These are phyloP conservation scores for Rhinoraja longicauda DNA, from an alignment of 2,797 vertebrate species.

Conservation along the genomic window DNA sequence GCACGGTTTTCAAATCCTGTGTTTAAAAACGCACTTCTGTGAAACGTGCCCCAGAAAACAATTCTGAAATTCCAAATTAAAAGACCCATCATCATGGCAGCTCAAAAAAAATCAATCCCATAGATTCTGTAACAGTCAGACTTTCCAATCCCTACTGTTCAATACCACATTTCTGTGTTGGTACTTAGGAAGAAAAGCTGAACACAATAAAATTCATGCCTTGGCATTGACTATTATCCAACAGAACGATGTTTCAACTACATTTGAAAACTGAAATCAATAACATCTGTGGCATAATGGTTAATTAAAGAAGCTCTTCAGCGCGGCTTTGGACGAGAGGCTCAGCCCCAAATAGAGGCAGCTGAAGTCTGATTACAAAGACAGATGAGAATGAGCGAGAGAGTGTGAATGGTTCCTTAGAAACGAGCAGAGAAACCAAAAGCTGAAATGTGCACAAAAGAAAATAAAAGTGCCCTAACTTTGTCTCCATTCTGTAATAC, in stretches of 20 bases:
- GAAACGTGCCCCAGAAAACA: slow-evolving; percentile 18
- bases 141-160: slow-evolving; percentile 90
- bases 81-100: slow-evolving; percentile 50
- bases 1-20: slow-evolving; percentile 30
- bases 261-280: slow-evolving; percentile 86
- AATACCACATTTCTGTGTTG: slow-evolving; percentile 60
- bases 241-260: slow-evolving; percentile 80
- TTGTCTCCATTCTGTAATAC: background rate
- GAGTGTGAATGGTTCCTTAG: slow-evolving; percentile 89
- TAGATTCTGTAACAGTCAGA: slow-evolving; percentile 89
- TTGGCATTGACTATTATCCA: slow-evolving; percentile 75
- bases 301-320: slow-evolving; percentile 99
- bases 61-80: slow-evolving; percentile 36
- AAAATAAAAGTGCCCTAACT: slow-evolving; percentile 6
- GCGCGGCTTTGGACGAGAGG: slow-evolving; percentile 93
- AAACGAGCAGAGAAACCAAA: slow-evolving; percentile 90
- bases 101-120: slow-evolving; percentile 92
- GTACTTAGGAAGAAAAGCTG: slow-evolving; percentile 75
- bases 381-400: slow-evolving; percentile 51
- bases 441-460: slow-evolving; percentile 71
- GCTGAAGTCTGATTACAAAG: slow-evolving; percentile 99
- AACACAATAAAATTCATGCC: slow-evolving; percentile 58
- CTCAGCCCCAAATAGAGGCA: slow-evolving; percentile 88
- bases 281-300: slow-evolving; percentile 99
- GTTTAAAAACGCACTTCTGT: slow-evolving; percentile 15